A percentile compares a stretch with the other conserved stretches of the same genome.
These are phyloP conservation scores for Aegithalos caudatus DNA, from an alignment of 2,113 vertebrate genomes.

Conservation along the genomic window DNA sequence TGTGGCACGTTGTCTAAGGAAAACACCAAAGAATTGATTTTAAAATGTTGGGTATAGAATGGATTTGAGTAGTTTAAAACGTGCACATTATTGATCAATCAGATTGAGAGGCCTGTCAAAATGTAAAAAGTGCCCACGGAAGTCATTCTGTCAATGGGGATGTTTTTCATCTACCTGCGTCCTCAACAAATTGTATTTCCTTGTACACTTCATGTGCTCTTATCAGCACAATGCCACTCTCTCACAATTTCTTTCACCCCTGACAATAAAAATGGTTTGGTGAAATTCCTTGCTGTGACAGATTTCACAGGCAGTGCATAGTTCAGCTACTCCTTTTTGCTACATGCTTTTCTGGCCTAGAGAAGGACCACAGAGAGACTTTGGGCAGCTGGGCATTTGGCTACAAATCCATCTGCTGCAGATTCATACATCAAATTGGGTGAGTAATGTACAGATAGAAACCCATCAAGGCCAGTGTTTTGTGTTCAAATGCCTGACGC, in stretches of 20 bases:
- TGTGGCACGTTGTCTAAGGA: conserved; percentile 19
- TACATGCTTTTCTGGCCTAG: not conserved
- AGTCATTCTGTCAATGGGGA: not conserved
- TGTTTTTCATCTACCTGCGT: conserved; percentile 30
- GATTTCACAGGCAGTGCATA: not conserved
- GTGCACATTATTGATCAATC: conserved; percentile 41
- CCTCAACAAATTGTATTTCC: conserved; percentile 14
- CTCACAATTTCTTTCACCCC: not conserved
- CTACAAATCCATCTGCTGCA: not conserved
- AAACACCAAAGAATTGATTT: conserved; percentile 11
- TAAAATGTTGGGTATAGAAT: not conserved
- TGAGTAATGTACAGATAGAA: not conserved
- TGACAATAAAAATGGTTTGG: not conserved
- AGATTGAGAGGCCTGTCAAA: conserved; percentile 41
- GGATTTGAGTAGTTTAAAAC: conserved; percentile 31
- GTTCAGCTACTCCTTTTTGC: not conserved
- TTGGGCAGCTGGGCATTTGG: not conserved
- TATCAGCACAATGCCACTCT: conserved; percentile 14
- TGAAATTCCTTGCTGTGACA: not conserved
- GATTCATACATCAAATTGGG: accelerated
- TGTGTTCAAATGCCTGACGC: not conserved
- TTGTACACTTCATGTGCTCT: not conserved
- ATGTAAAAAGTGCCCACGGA: not conserved
- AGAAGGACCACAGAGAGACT: not conserved
- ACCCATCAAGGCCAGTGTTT: not conserved